These are phyloP conservation scores for Drosophila nebulosa DNA, from an alignment of 1,140 invertebrate genomes.

Conservation along the genomic window DNA sequence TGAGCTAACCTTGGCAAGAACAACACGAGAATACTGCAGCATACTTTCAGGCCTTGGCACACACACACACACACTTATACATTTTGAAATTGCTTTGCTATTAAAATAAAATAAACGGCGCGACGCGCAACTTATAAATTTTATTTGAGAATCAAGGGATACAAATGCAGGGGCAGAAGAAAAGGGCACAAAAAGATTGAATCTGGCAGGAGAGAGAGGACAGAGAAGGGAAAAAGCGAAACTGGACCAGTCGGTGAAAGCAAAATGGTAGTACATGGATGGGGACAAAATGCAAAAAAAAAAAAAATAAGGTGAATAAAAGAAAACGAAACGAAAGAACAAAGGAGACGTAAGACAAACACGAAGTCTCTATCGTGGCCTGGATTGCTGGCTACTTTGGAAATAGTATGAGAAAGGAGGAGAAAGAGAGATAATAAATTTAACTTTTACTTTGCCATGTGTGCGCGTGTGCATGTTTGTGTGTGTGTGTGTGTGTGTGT, in stretches of 20 bases:
- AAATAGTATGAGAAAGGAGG: not conserved
- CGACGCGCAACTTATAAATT: conserved; percentile 60
- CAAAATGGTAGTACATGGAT: not conserved
- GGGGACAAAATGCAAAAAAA: not conserved
- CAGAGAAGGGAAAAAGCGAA: not conserved
- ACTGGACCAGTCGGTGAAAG: conserved; percentile 13
- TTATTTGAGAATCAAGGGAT: conserved; percentile 55
- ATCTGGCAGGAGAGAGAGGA: not conserved
- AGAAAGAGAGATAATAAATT: conserved; percentile 39
- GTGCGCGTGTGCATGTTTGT: not conserved
- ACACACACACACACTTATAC: conserved; percentile 20
- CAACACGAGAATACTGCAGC: conserved; percentile 21
- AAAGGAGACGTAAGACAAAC: conserved; percentile 41
- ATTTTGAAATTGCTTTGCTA: conserved; percentile 50
- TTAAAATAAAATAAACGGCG: conserved; percentile 58
- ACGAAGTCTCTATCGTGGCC: conserved; percentile 1
- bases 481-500: conserved; percentile 3
- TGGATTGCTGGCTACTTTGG: not conserved
- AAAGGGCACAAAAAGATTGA: not conserved
- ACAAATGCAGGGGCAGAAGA: conserved; percentile 37
- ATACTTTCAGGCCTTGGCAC: conserved; percentile 41
- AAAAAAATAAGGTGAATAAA: conserved; percentile 10
- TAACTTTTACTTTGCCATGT: conserved; percentile 23
- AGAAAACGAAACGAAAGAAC: conserved; percentile 9
- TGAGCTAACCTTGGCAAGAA: conserved; percentile 16